Evolutionary conservation across 2,113 vertebrate genomes (phyloP), one percentile per base, ranked within the genome.

Genomic region (Acrocephalus arundinaceus): DNA sequence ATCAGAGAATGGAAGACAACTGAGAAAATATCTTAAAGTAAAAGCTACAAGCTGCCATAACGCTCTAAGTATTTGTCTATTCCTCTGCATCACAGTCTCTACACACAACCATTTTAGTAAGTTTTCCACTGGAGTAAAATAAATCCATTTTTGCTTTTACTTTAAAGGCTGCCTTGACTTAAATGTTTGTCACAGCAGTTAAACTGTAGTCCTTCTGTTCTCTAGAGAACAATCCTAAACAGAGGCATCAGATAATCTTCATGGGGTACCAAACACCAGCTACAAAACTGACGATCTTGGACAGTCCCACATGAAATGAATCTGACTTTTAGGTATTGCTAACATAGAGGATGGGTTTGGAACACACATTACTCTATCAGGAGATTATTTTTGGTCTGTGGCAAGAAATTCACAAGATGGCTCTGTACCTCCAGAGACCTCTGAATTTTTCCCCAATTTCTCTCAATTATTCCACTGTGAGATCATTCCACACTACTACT

Each of bases 51-150:
- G 18, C 15, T 70, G 27, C 59, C 63, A 71, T 41, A 89, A 92
- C 89, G 37, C 55, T 66, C 6, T 30, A 85, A 90, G 75, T 49
- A 73, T 87, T 94, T 39, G 13, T 86, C 94, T 91, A 81, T 81
- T 74, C n/a, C 46, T 52, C 43, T 62, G 23, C 22, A 70, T 68
- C 58, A 68, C 35, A 37, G 39, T 37, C 33, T 91, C 59, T 84
- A 81, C 80, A 89, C n/a, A 62, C 28, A 89, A 81, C 37, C 84
- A 68, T 46, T 84, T 81, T 33, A 81, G 21, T 10, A 81, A 80
- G 19, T 19, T 95, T 85, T 91, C 51, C 55, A 89, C 89, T 66
- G 39, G 80, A 89, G 93, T 81, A 89, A 92, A 94, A 94, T 74
- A 89, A 91, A 95, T 46, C 74, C 11, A 46, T 51, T 91, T 92